A percentile compares a stretch with the other conserved stretches of the same genome.
Evolutionary conservation across 2,797 vertebrate species (phyloP).

Genomic region (Muscicapa comitata): DNA sequence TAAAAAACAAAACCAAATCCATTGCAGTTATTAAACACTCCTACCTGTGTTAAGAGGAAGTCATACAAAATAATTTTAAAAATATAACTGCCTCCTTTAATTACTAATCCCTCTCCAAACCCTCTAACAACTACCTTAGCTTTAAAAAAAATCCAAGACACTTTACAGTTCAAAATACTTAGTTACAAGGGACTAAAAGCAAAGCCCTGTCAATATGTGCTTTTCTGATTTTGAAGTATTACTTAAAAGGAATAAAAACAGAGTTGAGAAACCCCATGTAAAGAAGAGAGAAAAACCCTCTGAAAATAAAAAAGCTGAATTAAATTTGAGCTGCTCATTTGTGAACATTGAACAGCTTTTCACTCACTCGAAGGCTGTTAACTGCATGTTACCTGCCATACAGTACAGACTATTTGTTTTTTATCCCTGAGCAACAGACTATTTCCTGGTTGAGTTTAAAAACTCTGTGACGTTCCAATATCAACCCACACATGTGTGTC

Average conservation of each 20-base stretch:
- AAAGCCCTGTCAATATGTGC: slow-evolving; percentile 3
- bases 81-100: background rate
- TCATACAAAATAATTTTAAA: background rate
- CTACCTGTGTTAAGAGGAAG: background rate
- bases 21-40: background rate
- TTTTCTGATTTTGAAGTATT: background rate
- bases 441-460: slow-evolving; percentile 81
- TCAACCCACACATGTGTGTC: slow-evolving; percentile 84
- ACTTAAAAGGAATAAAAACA: slow-evolving; percentile 22
- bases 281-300: background rate
- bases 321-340: background rate
- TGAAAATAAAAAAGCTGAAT: background rate
- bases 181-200: background rate
- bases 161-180: background rate
- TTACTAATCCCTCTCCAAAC: background rate
- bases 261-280: background rate
- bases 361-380: background rate
- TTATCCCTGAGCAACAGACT: slow-evolving; percentile 75
- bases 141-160: background rate
- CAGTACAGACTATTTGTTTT: slow-evolving; percentile 56
- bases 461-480: slow-evolving; percentile 76
- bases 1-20: background rate
- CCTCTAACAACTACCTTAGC: background rate
- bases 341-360: background rate
- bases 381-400: slow-evolving; percentile 28